Percentiles rank a stretch among this genome's conserved stretches.
Conservation (phyloP, 35 echinoderm and acorn worm species). For the Lytechinus variegatus region DNA sequence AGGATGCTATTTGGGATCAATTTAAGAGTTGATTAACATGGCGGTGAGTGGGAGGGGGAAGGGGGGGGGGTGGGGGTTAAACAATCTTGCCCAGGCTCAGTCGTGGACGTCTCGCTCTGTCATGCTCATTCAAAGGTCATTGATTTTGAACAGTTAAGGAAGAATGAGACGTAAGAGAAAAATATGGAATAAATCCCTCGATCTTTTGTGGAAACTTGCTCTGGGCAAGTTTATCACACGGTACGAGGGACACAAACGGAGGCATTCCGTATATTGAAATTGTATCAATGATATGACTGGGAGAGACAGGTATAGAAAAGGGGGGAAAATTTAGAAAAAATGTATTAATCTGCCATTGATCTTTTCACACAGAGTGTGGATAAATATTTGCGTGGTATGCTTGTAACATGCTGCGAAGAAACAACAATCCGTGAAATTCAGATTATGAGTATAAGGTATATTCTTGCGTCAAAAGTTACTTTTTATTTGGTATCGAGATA, state of each 20-base stretch:
- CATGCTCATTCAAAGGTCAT: neutral
- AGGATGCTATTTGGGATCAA: neutral
- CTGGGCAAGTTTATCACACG: neutral
- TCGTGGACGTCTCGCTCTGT: neutral
- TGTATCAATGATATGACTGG: constrained; percentile 35
- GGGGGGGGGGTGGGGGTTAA: neutral
- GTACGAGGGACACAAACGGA: neutral
- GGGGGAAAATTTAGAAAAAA: neutral
- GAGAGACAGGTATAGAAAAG: neutral
- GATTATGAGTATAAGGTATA: neutral
- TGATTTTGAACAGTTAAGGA: neutral
- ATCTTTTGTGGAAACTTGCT: constrained; percentile 1
- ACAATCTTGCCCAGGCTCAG: neutral
- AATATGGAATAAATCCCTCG: neutral
- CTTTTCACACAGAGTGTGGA: neutral
- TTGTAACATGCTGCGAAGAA: neutral
- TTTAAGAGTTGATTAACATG: neutral
- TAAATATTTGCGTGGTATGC: constrained; percentile 32
- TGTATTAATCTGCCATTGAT: constrained; percentile 21
- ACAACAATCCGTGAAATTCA: neutral
- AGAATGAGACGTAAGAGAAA: constrained; percentile 28
- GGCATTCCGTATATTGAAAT: constrained; percentile 33
- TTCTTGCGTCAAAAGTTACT: neutral
- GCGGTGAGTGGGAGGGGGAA: neutral
- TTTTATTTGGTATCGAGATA: neutral